Percentiles rank a stretch among this genome's conserved stretches.
Conservation (phyloP, 2,113 vertebrate genomes). For the Heterochromis multidens region DNA sequence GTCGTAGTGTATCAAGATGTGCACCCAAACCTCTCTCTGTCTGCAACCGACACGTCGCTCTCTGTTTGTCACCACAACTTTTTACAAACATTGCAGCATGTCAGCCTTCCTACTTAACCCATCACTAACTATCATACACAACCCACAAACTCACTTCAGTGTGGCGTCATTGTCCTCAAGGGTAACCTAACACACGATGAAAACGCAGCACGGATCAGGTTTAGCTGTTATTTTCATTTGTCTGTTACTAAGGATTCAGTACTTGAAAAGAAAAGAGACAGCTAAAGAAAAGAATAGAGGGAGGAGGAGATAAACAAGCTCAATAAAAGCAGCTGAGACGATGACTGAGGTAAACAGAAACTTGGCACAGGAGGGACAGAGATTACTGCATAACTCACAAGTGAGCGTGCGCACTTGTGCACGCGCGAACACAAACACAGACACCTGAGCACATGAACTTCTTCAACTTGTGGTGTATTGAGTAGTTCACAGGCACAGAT, state of each 20-base stretch:
- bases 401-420: not conserved
- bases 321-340: conserved; percentile 49
- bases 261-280: conserved; percentile 3
- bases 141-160: not conserved
- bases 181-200: conserved; percentile 51
- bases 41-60: not conserved
- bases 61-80: not conserved
- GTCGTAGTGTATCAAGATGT: conserved; percentile 8
- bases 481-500: not conserved
- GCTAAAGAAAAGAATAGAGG: conserved; percentile 52
- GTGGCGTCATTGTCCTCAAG: conserved; percentile 30
- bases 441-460: conserved; percentile 25
- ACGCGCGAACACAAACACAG: conserved; percentile 5
- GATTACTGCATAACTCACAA: conserved; percentile 66
- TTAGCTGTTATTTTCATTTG: conserved; percentile 51
- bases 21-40: not conserved
- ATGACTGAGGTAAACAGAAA: conserved; percentile 76
- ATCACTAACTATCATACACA: not conserved
- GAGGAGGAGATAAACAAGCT: conserved; percentile 67
- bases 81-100: not conserved
- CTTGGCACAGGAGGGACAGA: conserved; percentile 62
- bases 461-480: not conserved
- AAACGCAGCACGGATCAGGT: conserved; percentile 48
- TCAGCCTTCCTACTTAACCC: not conserved
- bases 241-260: conserved; percentile 45